Conservation (phyloP, 2,888 invertebrate genomes). For the Cerastoderma edule region DNA sequence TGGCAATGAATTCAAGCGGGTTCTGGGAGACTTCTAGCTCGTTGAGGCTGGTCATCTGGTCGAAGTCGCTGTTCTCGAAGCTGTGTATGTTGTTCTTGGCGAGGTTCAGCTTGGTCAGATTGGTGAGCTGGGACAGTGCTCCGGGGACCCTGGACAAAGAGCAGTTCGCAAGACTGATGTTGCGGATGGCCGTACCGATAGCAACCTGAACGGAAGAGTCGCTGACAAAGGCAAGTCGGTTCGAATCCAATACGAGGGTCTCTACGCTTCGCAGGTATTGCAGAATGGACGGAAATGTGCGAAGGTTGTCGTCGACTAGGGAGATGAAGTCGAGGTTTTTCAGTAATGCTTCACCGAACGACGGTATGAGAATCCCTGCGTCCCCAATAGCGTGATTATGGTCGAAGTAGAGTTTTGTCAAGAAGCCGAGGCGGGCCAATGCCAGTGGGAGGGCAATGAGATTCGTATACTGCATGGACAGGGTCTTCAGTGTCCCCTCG, state of each 20-base stretch:
- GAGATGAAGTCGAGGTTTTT: constrained; percentile 49
- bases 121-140: constrained; percentile 59
- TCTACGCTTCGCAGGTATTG: constrained; percentile 49
- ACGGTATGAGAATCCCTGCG: constrained; percentile 62
- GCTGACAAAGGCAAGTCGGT: constrained; percentile 64
- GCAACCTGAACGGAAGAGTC: constrained; percentile 60
- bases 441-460: constrained; percentile 63
- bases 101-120: constrained; percentile 56
- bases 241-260: constrained; percentile 60
- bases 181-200: constrained; percentile 49
- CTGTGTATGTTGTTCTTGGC: constrained; percentile 65
- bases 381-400: constrained; percentile 63
- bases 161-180: constrained; percentile 61
- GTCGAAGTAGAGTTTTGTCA: constrained; percentile 57
- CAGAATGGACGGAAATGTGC: constrained; percentile 59
- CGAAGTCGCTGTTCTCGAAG: constrained; percentile 64
- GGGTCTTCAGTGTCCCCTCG: constrained; percentile 60
- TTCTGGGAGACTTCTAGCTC: constrained; percentile 54
- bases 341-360: constrained; percentile 49
- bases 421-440: constrained; percentile 46
- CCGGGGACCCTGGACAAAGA: constrained; percentile 65
- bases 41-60: constrained; percentile 40
- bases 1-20: constrained; percentile 64
- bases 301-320: constrained; percentile 60
- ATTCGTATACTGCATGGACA: constrained; percentile 60